Evolutionary conservation across 2,113 vertebrate genomes (phyloP).

Genomic region (Varanus salvator): DNA sequence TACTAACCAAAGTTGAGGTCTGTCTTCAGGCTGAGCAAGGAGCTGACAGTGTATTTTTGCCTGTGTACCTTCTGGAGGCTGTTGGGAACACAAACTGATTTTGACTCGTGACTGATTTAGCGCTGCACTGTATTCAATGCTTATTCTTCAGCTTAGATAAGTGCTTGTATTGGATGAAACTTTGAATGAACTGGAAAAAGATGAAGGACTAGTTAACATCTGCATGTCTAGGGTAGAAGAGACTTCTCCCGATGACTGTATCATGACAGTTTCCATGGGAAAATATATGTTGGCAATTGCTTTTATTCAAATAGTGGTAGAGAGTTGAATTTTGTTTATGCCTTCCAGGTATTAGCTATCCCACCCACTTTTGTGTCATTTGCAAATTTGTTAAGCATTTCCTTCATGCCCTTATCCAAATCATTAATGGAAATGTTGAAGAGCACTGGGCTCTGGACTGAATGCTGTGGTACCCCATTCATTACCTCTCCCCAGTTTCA

Average conservation of each 20-base stretch:
- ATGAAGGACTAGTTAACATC: neutral
- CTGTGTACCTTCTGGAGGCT: neutral
- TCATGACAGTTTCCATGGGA: neutral
- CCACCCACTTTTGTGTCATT: too few species aligned
- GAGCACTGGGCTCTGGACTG: too few species aligned
- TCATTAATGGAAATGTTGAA: too few species aligned
- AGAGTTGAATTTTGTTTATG: too few species aligned
- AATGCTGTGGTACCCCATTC: too few species aligned
- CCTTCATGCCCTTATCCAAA: too few species aligned
- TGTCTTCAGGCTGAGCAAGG: neutral
- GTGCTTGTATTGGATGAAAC: neutral
- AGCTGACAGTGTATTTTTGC: neutral
- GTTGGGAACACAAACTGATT: neutral
- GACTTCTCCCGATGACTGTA: neutral
- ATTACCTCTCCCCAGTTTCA: too few species aligned
- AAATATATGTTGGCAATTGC: neutral
- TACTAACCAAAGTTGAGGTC: neutral
- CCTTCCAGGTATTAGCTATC: too few species aligned
- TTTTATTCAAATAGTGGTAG: neutral
- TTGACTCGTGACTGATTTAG: neutral
- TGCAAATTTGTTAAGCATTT: too few species aligned
- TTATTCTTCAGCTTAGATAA: conserved; percentile 1
- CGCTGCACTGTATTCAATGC: neutral
- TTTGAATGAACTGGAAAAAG: neutral
- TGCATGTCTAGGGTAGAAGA: neutral